Base-by-base conservation (phyloP, 1,140 invertebrate genomes). In the Calycopis cecrops region DNA sequence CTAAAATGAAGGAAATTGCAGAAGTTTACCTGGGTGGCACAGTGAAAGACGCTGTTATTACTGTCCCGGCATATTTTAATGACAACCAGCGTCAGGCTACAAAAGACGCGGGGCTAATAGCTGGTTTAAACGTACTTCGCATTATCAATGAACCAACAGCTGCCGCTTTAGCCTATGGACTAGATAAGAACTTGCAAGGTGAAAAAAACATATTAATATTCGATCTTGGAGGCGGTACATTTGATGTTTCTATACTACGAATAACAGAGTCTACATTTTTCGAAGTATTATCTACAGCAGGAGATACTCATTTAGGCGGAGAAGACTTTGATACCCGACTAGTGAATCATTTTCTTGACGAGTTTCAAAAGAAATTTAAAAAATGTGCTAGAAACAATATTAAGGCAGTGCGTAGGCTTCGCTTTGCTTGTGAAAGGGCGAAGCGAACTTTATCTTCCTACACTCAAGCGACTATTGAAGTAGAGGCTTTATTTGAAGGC, bases 161-260 rank as follows among this genome's bases (percentile, higher is more conserved):
- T 63, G 98, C 98, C 63, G 98, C 98, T 69, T 99, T 99, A 90
- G 98, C 98, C 42, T 99, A 99, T 87, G 98, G 98, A 86, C 90
- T 99, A 54, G 98, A 99, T 90, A 99, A 99, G 87, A 99, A 98
- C 88, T 96, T 93, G 59, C 90, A 90, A 52, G 93, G 93, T 69
- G 96, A 98, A 89, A 90, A 93, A 44, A 96, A 96, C 69, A 94
- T 96, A 48, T 89, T 96, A 40, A 96, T 97, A 69, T 99, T 98
- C 85, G 98, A 99, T 91, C 90, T 99, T 65, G 98, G 98, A 63
- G 98, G 98, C 80, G 98, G 98, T 76, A 99, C 98, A 65, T 99
- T 99, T 79, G 97, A 99, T 90, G 97, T 99, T 8, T 98, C 97
- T 18, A 96, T 99, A 73, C 89, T 99, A 59, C 21, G 21, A 28